Base-by-base conservation (phyloP, 1,140 invertebrate species). In the Belonocnema kinseyi region DNA sequence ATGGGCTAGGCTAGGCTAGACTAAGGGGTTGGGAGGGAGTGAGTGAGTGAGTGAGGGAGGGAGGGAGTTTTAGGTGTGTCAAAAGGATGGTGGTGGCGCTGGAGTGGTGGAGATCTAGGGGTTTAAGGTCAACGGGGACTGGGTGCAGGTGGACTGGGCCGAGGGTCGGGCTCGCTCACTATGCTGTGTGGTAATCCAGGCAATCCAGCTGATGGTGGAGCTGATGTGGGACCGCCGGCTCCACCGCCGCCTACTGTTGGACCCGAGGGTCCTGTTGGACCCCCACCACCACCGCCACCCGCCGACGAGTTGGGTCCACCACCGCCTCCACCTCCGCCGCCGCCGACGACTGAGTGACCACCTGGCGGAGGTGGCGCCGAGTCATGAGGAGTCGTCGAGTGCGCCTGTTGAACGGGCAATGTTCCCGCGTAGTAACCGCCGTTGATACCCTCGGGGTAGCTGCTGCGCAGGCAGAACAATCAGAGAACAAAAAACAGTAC, bases 371-470 rank as follows among this genome's bases (percentile, higher is more conserved):
- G 88, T 86, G 92, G 90, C 85, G 90, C 90, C 87, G 93, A 93
- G 91, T 95, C 95, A 88, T 95, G 95, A 81, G 95, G 94, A 82
- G 94, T 95, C 85, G 95, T 95, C 84, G 94, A 95, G 88, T 95
- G 95, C 78, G 94, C 95, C 91, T 95, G 95, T 92, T 95, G 95
- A 77, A 94, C 93, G 56, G 94, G 93, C 83, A 95, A 91, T 84
- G 93, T 91, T 87, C 94, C 94, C 87, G 93, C 92, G 90, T 95
- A 95, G 91, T 94, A 95, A 85, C 94, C 94, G 86, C 94, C 94
- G 90, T 95, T 94, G 90, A 94, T 93, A 86, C 94, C 94, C 90
- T 94, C 94, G 72, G 93, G 91, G 83, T 93, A 91, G 85, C 88
- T 92, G 87, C 90, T 91, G 88, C 85, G 88, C 84, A 90, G 90